These are phyloP conservation scores for Ectropis crepuscularia DNA, from an alignment of 2,888 invertebrate genomes.

Conservation along the genomic window DNA sequence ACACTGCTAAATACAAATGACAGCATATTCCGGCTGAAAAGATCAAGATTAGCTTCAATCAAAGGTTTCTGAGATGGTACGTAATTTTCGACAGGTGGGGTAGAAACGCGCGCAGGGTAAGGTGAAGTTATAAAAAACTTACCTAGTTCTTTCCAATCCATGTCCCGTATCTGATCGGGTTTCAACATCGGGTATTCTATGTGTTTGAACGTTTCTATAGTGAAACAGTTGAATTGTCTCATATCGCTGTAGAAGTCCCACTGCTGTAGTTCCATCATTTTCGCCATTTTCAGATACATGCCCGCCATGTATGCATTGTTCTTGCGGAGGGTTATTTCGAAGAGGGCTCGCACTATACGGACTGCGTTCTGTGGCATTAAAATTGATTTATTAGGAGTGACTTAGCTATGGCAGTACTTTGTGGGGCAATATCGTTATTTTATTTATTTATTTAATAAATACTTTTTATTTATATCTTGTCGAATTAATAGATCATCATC, in stretches of 20 bases:
- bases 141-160: slow-evolving; percentile 95
- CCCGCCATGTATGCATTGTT: slow-evolving; percentile 96
- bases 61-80: too few species aligned
- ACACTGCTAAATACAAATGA: too few species aligned
- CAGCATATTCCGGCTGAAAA: too few species aligned
- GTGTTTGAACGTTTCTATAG: slow-evolving; percentile 91
- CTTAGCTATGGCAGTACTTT: too few species aligned
- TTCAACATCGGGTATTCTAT: slow-evolving; percentile 91
- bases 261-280: slow-evolving; percentile 96
- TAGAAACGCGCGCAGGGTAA: neutral
- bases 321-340: slow-evolving; percentile 95
- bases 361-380: slow-evolving; percentile 89
- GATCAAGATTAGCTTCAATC: too few species aligned
- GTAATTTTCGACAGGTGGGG: too few species aligned
- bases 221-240: slow-evolving; percentile 92
- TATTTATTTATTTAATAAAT: too few species aligned
- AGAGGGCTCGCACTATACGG: slow-evolving; percentile 95
- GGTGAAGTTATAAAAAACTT: slow-evolving; percentile 41
- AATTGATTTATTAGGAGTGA: too few species aligned
- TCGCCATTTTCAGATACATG: slow-evolving; percentile 93
- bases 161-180: slow-evolving; percentile 92
- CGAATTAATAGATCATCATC: too few species aligned
- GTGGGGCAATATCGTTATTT: too few species aligned
- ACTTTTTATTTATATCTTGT: too few species aligned
- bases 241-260: slow-evolving; percentile 96